phyloP scores from a whole-genome alignment of 2,888 invertebrate species.

The Thysanoteuthis rhombus region DNA sequence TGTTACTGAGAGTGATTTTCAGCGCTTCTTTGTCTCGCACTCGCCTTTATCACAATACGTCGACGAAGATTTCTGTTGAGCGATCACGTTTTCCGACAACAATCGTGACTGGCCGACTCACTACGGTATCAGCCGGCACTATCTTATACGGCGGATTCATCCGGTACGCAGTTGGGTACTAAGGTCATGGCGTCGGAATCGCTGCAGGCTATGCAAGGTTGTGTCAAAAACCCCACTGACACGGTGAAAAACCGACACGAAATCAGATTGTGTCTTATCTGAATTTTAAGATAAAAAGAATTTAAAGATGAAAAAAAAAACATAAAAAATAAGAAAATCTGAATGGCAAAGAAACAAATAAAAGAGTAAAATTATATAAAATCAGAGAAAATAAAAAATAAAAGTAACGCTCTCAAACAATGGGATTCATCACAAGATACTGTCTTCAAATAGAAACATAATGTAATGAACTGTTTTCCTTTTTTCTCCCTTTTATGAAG shows the following conservation, averaged over 20 bases:
- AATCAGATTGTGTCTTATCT: neutral
- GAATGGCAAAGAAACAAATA: neutral
- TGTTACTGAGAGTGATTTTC: neutral
- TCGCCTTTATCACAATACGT: neutral
- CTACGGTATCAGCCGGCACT: neutral
- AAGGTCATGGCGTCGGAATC: neutral
- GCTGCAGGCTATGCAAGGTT: neutral
- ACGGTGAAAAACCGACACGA: neutral
- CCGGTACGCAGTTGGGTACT: neutral
- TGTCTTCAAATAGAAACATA: neutral
- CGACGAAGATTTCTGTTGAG: neutral
- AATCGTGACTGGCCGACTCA: neutral
- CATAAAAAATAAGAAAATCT: no score
- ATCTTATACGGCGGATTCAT: neutral
- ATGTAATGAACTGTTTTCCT: neutral
- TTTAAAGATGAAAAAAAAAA: no score
- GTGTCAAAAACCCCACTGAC: neutral
- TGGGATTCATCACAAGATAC: neutral
- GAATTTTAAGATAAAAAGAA: neutral
- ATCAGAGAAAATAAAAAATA: neutral
- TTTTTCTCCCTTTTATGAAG: neutral
- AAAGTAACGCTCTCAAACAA: neutral
- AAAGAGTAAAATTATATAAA: neutral
- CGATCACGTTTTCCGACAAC: neutral
- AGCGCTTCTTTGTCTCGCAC: neutral